Conservation (phyloP, 2,113 vertebrate genomes). For the Sorex fumeus region DNA sequence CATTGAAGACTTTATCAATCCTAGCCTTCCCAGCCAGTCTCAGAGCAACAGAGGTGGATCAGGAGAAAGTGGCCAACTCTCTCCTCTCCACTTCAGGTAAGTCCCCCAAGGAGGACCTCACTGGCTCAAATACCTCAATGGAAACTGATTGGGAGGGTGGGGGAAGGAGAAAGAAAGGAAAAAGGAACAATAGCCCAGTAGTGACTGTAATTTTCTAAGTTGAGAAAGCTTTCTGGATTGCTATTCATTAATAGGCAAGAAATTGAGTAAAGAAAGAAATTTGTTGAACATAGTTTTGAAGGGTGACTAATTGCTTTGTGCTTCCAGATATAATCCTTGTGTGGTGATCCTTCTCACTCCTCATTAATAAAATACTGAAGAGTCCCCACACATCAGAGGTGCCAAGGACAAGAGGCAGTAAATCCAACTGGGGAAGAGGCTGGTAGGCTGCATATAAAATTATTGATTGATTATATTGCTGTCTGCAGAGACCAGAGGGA, state of each 20-base stretch:
- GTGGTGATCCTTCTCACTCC: background rate
- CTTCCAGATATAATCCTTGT: background rate
- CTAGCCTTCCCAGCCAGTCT: too few species aligned
- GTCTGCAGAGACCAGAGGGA: background rate
- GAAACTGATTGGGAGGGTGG: too few species aligned
- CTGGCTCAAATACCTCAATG: too few species aligned
- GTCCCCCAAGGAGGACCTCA: too few species aligned
- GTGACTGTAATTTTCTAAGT: background rate
- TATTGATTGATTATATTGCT: background rate
- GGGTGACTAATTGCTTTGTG: background rate
- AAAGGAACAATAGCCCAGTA: background rate
- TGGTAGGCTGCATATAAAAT: background rate
- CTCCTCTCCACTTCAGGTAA: too few species aligned
- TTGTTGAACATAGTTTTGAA: background rate
- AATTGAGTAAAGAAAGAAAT: background rate
- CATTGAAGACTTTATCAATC: too few species aligned
- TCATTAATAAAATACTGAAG: slow-evolving; percentile 30
- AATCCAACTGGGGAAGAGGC: background rate
- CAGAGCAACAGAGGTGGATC: too few species aligned
- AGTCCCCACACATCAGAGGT: background rate
- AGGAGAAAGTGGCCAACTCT: too few species aligned
- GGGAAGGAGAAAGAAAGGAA: background rate
- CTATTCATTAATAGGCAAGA: background rate
- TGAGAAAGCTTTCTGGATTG: background rate
- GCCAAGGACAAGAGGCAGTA: background rate